A percentile compares a stretch with the other conserved stretches of the same genome.
Evolutionary conservation across 2,888 invertebrate species (phyloP).

Genomic region (Napeogenes sylphis): DNA sequence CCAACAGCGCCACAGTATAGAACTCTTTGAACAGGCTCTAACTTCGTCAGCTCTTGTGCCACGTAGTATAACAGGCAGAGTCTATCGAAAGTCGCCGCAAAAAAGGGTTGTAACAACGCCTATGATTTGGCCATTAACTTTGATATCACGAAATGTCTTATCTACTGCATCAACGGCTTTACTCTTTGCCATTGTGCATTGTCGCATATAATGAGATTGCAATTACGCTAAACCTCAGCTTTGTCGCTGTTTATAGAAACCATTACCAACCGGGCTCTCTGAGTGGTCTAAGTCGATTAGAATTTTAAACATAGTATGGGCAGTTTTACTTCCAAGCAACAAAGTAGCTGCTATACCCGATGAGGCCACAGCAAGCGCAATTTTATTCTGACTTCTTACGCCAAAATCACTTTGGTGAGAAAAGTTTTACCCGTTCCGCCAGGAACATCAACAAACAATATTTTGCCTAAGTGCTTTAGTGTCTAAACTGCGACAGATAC

Average conservation of each 20-base stretch:
- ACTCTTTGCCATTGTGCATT: constrained; percentile 28
- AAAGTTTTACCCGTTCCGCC: constrained; percentile 28
- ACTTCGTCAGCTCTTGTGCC: constrained; percentile 20
- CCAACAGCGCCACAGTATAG: constrained; percentile 13
- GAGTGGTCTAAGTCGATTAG: constrained; percentile 35
- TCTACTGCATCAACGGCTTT: constrained; percentile 34
- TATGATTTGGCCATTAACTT: constrained; percentile 21
- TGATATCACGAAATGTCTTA: constrained; percentile 27
- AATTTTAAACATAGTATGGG: constrained; percentile 25
- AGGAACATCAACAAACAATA: constrained; percentile 15
- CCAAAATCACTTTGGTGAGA: constrained; percentile 22
- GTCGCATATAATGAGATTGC: constrained; percentile 37
- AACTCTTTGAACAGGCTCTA: constrained; percentile 17
- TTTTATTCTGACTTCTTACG: constrained; percentile 19
- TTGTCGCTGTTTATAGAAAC: constrained; percentile 40
- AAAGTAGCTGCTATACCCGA: constrained; percentile 26
- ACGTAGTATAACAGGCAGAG: constrained; percentile 28
- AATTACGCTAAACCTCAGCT: constrained; percentile 37
- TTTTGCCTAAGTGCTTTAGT: constrained; percentile 14
- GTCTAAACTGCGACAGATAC: constrained; percentile 13
- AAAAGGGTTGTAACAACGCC: constrained; percentile 27
- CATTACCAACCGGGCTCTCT: constrained; percentile 38
- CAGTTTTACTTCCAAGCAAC: constrained; percentile 22
- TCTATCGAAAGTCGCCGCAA: constrained; percentile 31
- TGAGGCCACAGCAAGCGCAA: constrained; percentile 26